Conservation (phyloP, 2,888 invertebrate genomes). For the Hetaerina titia region DNA sequence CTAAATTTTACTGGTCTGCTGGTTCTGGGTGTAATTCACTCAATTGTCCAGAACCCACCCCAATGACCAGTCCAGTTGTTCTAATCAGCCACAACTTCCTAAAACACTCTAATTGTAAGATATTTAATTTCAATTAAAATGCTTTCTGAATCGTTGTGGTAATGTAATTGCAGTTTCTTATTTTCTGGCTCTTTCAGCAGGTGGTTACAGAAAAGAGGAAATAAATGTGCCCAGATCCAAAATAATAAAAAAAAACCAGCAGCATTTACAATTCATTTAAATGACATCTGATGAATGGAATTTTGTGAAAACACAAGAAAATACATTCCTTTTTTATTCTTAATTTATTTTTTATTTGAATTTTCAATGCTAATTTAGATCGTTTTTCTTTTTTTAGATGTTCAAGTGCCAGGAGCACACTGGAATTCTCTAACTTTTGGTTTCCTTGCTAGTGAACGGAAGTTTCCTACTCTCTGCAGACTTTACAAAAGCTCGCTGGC, state of each 20-base stretch:
- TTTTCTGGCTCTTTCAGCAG: background rate
- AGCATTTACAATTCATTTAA: slow-evolving; percentile 42
- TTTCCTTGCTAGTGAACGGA: too few relatives aligned
- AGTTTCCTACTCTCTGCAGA: too few relatives aligned
- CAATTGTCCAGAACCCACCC: background rate
- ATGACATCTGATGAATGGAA: background rate
- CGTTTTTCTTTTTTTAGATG: too few relatives aligned
- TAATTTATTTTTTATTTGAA: too few relatives aligned
- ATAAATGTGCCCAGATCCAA: background rate
- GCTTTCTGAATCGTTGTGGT: background rate
- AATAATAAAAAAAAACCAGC: slow-evolving; percentile 45
- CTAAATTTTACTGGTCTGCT: slow-evolving; percentile 60
- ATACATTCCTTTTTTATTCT: background rate
- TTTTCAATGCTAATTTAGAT: too few relatives aligned
- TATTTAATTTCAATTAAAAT: too few relatives aligned
- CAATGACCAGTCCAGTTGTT: background rate
- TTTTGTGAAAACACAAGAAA: background rate
- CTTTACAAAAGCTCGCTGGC: too few relatives aligned
- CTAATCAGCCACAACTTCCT: background rate
- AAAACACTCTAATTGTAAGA: slow-evolving; percentile 25
- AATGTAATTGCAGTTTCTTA: background rate
- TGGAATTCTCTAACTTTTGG: too few relatives aligned
- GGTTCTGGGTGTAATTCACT: background rate
- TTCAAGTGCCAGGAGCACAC: too few relatives aligned
- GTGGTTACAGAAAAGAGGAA: slow-evolving; percentile 5